phyloP scores from a whole-genome alignment of 2,888 invertebrate genomes.

The Spilarctia lutea region DNA sequence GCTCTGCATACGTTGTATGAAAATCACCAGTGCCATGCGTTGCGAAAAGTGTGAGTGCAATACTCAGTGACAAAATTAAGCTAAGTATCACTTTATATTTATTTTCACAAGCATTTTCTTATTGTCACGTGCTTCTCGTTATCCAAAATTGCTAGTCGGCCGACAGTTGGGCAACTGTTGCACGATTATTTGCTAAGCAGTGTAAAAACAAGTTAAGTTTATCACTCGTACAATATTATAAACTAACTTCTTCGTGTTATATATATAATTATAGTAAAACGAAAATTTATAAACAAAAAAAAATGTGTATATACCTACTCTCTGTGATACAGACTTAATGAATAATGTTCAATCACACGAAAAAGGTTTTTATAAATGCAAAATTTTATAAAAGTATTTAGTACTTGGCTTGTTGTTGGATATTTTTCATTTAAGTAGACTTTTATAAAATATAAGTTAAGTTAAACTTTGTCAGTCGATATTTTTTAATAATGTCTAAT shows the following conservation, averaged over 20 bases:
- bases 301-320: conserved; percentile 25
- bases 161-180: not conserved
- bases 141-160: not conserved
- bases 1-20: not conserved
- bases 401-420: conserved; percentile 11
- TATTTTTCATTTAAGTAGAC: conserved; percentile 3
- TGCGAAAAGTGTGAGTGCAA: conserved; percentile 24
- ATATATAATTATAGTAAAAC: not conserved
- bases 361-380: conserved; percentile 30
- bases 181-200: conserved; percentile 19
- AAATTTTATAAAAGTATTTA: conserved; percentile 30
- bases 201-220: conserved; percentile 2
- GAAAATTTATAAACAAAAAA: conserved; percentile 37
- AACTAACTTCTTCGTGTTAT: not conserved
- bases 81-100: conserved; percentile 36
- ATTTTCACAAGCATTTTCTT: conserved; percentile 25
- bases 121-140: not conserved
- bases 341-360: conserved; percentile 22
- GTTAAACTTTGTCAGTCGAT: not conserved
- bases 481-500: not conserved
- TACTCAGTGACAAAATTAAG: conserved; percentile 19
- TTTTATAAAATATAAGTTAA: not conserved
- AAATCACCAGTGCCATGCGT: not conserved
- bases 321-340: conserved; percentile 21
- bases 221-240: conserved; percentile 8